A percentile compares a stretch with the other conserved stretches of the same genome.
These are phyloP conservation scores for Panulirus ornatus DNA, from an alignment of 1,140 invertebrate species.

Conservation along the genomic window DNA sequence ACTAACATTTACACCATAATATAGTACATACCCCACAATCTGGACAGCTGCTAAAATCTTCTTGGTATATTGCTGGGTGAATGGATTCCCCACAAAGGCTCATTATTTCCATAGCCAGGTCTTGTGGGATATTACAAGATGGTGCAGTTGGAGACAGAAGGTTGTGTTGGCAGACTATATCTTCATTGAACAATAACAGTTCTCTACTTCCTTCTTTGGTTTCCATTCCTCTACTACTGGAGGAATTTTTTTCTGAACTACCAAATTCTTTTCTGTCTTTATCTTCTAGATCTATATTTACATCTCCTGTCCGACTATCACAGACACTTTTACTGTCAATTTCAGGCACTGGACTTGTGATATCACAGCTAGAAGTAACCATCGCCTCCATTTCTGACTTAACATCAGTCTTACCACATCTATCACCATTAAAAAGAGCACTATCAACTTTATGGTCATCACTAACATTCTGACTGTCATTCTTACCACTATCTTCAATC, in stretches of 20 bases:
- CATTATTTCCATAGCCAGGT: constrained; percentile 45
- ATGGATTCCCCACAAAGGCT: constrained; percentile 59
- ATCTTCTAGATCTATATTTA: constrained; percentile 10
- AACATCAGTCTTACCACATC: constrained; percentile 14
- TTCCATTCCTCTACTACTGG: constrained; percentile 22
- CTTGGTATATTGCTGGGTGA: constrained; percentile 68
- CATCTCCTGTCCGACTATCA: constrained; percentile 52
- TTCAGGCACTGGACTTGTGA: constrained; percentile 59
- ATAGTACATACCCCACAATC: constrained; percentile 61
- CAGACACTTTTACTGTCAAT: constrained; percentile 49
- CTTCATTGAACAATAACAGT: constrained; percentile 67
- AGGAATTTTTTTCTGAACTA: constrained; percentile 18
- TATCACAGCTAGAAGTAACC: constrained; percentile 57
- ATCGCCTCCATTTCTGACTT: constrained; percentile 7
- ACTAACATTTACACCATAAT: no score
- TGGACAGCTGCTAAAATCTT: constrained; percentile 67
- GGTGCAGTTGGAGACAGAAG: constrained; percentile 54
- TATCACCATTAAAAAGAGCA: constrained; percentile 49
- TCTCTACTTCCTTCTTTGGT: constrained; percentile 31
- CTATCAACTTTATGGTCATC: constrained; percentile 37
- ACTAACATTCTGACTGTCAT: background rate
- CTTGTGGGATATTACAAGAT: constrained; percentile 45
- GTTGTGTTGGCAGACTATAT: constrained; percentile 70
- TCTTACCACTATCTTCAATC: constrained; percentile 34
- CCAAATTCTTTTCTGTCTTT: background rate